Conservation (phyloP, 2,888 invertebrate species). For the Xanthia icteritia region DNA sequence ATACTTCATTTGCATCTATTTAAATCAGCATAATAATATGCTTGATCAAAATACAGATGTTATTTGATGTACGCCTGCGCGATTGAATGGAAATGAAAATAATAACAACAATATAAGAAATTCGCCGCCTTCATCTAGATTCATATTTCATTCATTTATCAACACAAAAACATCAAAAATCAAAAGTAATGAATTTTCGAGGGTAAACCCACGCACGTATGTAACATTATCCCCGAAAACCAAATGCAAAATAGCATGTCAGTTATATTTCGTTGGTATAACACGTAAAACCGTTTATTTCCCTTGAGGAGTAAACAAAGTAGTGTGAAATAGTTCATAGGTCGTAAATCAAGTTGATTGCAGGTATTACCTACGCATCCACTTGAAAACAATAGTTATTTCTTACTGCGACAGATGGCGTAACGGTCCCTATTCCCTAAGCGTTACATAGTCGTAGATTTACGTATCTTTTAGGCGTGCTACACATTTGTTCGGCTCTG, state of each 20-base stretch:
- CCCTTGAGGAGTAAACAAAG: constrained; percentile 38
- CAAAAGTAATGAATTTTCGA: neutral
- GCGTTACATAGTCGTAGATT: constrained; percentile 1
- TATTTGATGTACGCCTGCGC: neutral
- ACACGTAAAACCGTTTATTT: constrained; percentile 37
- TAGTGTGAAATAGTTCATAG: constrained; percentile 17
- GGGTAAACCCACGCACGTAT: constrained; percentile 5
- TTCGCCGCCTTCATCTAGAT: neutral
- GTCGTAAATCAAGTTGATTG: constrained; percentile 36
- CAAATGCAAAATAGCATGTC: neutral
- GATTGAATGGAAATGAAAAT: constrained; percentile 16
- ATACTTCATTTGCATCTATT: constrained; percentile 3
- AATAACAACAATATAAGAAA: constrained; percentile 5
- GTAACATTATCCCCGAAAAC: neutral
- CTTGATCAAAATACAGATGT: neutral
- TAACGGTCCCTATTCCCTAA: constrained; percentile 5
- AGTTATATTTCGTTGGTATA: neutral
- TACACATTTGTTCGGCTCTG: neutral
- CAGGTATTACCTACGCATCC: constrained; percentile 28
- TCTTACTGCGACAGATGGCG: constrained; percentile 30
- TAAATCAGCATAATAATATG: constrained; percentile 1
- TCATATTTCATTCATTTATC: constrained; percentile 4
- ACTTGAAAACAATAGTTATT: constrained; percentile 39
- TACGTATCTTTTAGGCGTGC: neutral
- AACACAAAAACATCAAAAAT: constrained; percentile 13